Percentiles rank a stretch among this genome's conserved stretches.
Evolutionary conservation across 2,113 vertebrate species (phyloP).

Genomic region (Rhinoderma darwinii): DNA sequence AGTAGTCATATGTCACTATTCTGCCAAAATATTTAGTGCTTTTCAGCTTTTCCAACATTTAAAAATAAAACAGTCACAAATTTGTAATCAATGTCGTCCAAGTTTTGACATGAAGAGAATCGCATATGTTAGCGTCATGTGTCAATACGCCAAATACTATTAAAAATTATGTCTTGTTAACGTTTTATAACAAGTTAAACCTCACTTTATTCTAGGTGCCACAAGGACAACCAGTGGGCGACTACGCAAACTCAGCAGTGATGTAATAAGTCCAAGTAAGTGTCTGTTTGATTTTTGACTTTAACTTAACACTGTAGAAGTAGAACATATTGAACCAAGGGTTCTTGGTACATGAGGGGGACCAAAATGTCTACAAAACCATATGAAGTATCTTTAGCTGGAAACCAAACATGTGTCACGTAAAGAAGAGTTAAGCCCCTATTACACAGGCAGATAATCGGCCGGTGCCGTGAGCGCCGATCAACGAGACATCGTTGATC

Average conservation of each 20-base stretch:
- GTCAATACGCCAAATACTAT: background rate
- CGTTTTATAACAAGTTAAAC: background rate
- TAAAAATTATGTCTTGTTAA: background rate
- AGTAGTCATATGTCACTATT: too few relatives aligned
- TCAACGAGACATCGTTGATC: too few relatives aligned
- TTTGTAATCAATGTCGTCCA: background rate
- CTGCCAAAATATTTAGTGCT: constrained; percentile 15
- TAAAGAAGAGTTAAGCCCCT: too few relatives aligned
- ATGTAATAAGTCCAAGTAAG: constrained; percentile 54
- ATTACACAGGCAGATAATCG: too few relatives aligned
- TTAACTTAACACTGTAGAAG: background rate
- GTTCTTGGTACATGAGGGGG: too few relatives aligned
- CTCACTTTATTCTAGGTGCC: constrained; percentile 20
- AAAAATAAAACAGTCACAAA: constrained; percentile 21
- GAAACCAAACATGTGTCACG: too few relatives aligned
- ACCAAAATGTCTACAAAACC: too few relatives aligned
- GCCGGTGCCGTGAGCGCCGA: too few relatives aligned
- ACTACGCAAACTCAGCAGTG: constrained; percentile 50
- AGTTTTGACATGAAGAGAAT: background rate
- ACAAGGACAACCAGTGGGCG: constrained; percentile 50
- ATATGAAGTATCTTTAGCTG: too few relatives aligned
- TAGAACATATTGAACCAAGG: too few relatives aligned
- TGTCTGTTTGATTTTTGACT: background rate
- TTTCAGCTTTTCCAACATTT: background rate
- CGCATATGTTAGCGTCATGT: background rate